Base-by-base conservation (phyloP, 2,113 vertebrate genomes). In the Hiodon alosoides region DNA sequence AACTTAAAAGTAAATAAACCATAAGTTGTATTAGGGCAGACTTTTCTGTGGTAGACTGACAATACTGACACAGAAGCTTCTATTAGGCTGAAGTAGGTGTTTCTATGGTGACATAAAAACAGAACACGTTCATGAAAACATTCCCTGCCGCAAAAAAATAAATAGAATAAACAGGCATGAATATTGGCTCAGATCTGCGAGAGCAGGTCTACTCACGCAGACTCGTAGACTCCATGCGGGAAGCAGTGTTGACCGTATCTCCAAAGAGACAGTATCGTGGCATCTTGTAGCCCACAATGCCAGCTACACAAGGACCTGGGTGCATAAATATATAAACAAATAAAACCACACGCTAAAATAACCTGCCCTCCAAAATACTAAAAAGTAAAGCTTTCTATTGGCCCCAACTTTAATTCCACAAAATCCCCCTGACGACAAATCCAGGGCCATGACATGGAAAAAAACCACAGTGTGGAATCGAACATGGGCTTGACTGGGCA, bases 231-330 rank as follows among this genome's bases (percentile, higher is more conserved):
- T 94, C 93, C 93, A 93, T 93, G 51, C 90, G 85, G 2, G 92
- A 93, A 0, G 93, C 91, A 0, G 93, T 92, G 86, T 92, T 94
- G 0, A 94, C 91, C 0, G 91, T 94, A 80, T 94, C 92, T 74
- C 92, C 92, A 81, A 94, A 94, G 6, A 93, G 87, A 77, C 93
- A 93, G 1, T 93, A 94, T 0, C 89, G 87, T 13, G 92, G 92
- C 91, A 93, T 94, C 77, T 93, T 94, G 80, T 92, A 85, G 3
- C 93, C 93, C 13, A 93, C 93, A 2, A 94, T 88, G 10, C 92
- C 92, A 60, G 93, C 92, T 0, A 94, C 92, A 0, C 91, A 94
- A 3, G 91, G 87, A 0, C 92, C 91, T 93, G 82, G 0, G 72
- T 4, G 50, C 65, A 73, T 4, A 72, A 50, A 70, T 51, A 76